These are phyloP conservation scores for Cerceris rybyensis DNA, from an alignment of 2,888 invertebrate species.

Conservation along the genomic window DNA sequence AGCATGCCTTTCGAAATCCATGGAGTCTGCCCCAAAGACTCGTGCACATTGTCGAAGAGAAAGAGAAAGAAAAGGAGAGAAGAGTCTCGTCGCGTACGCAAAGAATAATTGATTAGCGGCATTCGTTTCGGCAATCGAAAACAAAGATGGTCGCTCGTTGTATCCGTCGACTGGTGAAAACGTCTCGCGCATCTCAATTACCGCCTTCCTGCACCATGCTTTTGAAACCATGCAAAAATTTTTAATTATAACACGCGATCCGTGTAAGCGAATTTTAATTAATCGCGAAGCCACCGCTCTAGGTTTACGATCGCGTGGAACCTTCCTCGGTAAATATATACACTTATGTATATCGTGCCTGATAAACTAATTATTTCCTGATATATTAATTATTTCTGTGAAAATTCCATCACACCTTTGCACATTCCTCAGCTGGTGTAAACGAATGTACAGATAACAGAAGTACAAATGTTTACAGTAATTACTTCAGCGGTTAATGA, in stretches of 20 bases:
- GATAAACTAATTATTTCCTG: too few relatives aligned
- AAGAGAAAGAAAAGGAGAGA: conserved; percentile 3
- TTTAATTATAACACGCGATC: not conserved
- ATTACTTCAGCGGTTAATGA: too few relatives aligned
- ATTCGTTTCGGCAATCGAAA: conserved; percentile 76
- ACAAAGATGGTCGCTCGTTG: conserved; percentile 69
- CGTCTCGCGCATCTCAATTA: conserved; percentile 65
- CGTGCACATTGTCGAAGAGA: conserved; percentile 23
- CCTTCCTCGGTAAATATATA: too few relatives aligned
- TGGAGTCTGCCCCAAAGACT: conserved; percentile 27
- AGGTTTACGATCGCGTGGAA: too few relatives aligned
- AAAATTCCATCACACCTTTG: too few relatives aligned
- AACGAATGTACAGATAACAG: too few relatives aligned
- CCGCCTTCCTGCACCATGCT: conserved; percentile 52
- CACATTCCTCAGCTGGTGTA: too few relatives aligned
- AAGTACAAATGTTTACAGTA: too few relatives aligned
- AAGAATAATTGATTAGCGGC: conserved; percentile 78
- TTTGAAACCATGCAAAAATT: conserved; percentile 5
- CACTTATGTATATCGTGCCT: too few relatives aligned
- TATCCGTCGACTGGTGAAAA: conserved; percentile 65
- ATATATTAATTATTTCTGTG: too few relatives aligned
- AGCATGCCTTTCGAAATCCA: conserved; percentile 49
- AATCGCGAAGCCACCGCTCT: not conserved
- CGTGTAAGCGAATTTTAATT: not conserved
- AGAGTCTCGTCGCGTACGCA: conserved; percentile 58